phyloP scores from a whole-genome alignment of 2,888 invertebrate genomes.

The Balanococcus diminutus region DNA sequence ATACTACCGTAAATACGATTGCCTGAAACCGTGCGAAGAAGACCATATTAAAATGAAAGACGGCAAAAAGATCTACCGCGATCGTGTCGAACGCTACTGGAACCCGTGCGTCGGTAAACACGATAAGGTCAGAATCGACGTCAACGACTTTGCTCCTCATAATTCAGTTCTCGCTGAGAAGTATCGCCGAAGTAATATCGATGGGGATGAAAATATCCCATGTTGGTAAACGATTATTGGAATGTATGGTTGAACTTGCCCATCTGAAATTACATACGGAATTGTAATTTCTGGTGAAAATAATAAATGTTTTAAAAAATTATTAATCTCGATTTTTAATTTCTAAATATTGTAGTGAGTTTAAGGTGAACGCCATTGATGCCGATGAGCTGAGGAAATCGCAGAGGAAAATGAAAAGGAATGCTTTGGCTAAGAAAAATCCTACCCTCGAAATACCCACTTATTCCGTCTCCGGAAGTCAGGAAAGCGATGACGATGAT shows the following conservation, averaged over 20 bases:
- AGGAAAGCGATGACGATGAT: slow-evolving; percentile 74
- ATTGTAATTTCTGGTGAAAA: slow-evolving; percentile 38
- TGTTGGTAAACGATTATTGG: slow-evolving; percentile 16
- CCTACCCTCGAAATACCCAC: slow-evolving; percentile 60
- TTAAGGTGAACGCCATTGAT: slow-evolving; percentile 87
- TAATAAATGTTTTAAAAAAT: slow-evolving; percentile 31
- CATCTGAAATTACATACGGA: background rate
- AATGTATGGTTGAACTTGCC: slow-evolving; percentile 11
- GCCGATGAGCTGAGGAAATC: slow-evolving; percentile 81
- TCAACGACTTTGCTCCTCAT: slow-evolving; percentile 39
- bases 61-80: slow-evolving; percentile 15
- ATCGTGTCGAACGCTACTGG: slow-evolving; percentile 48
- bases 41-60: background rate
- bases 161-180: background rate
- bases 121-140: slow-evolving; percentile 4
- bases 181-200: slow-evolving; percentile 27
- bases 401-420: slow-evolving; percentile 68
- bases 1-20: slow-evolving; percentile 44
- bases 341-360: slow-evolving; percentile 65
- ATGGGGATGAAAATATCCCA: background rate
- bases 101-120: slow-evolving; percentile 4
- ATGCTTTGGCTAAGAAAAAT: slow-evolving; percentile 61
- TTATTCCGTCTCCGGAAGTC: slow-evolving; percentile 65
- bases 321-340: background rate
- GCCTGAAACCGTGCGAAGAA: slow-evolving; percentile 41